Base-by-base conservation (phyloP, 92 coral and sea anemone species). In the Parazoanthus swiftii region DNA sequence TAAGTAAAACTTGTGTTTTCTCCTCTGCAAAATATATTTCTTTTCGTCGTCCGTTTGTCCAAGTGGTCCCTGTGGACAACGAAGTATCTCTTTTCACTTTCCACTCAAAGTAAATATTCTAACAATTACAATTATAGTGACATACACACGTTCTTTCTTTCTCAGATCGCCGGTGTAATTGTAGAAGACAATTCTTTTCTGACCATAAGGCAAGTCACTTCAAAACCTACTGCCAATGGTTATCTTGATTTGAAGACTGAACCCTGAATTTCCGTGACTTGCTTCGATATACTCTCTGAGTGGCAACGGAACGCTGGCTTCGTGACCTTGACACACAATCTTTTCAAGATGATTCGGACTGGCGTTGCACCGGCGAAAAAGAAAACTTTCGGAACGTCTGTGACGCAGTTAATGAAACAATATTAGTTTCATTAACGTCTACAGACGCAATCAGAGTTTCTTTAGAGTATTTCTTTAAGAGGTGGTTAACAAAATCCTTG, bases 401-500 rank as follows among this genome's bases (percentile, higher is more conserved):
- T 84, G 87, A 84, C 87, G 87, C 46, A 72, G 25, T 26, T 84
- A 84, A 84, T 84, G 63, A 50, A 42, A 72, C 75, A 70, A 46
- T 84, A 68, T 42, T 67, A 71, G 2, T 36, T 68, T 82, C 77
- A 43, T 82, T 43, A 83, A 68, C 65, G 86, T 68, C 42, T 29
- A 58, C 37, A 37, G 36, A 63, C 14, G 20, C 16, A 59, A 23
- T 63, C 56, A 66, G 25, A 6, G 15, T 66, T 68, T 36, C 80
- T 76, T 76, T 10, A 8, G 13, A 25, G 43, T 16, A 21, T 36
- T 16, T 29, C 13, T 2, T 26, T 15, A 25, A 56, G 15, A 35
- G 3, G 66, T 51, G 70, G 23, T 11, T 4, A 80, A 15, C n/a
- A 23, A 72, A 20, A 74, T 33, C 35, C 80, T 76, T 76, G 80